Conservation (phyloP, 2,113 vertebrate species). For the Silurus glanis region DNA sequence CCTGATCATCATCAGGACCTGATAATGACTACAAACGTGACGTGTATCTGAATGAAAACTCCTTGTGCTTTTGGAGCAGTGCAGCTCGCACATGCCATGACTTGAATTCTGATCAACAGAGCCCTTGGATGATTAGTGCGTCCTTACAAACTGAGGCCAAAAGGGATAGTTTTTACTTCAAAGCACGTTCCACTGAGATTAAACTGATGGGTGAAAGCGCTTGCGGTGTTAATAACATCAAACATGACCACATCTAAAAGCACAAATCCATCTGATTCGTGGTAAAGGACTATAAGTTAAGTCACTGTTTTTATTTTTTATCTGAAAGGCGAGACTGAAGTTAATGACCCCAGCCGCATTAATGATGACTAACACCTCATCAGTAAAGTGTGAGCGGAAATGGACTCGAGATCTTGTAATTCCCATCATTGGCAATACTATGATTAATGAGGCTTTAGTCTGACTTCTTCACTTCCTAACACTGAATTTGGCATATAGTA, state of each 20-base stretch:
- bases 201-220: neutral
- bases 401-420: neutral
- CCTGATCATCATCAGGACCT: neutral
- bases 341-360: neutral
- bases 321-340: neutral
- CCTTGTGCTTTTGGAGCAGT: neutral
- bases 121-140: neutral
- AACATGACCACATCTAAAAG: neutral
- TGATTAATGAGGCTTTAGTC: neutral
- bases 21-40: neutral
- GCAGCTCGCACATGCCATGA: neutral
- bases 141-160: neutral
- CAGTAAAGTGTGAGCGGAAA: neutral
- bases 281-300: neutral
- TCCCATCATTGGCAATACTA: neutral
- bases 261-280: neutral
- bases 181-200: neutral
- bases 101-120: neutral
- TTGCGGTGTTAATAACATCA: neutral
- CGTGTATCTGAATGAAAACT: neutral
- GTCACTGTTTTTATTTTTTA: neutral
- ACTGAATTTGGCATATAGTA: neutral
- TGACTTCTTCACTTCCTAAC: neutral
- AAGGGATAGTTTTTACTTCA: neutral
- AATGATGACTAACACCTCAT: conserved; percentile 10